phyloP scores from a whole-genome alignment of 2,113 vertebrate genomes.

The Elgaria multicarinata region DNA sequence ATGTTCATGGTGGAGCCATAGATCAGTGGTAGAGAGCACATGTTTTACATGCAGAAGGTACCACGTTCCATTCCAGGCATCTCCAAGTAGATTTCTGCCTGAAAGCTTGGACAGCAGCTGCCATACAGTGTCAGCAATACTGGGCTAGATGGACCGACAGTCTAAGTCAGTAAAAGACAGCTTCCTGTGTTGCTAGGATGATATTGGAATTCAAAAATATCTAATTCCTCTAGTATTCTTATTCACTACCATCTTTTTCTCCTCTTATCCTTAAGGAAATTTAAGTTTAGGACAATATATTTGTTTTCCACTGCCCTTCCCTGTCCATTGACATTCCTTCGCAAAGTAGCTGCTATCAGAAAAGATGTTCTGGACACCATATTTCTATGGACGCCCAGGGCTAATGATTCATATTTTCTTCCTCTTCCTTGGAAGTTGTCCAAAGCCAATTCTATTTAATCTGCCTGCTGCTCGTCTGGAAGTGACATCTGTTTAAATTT shows the following conservation, averaged over 20 bases:
- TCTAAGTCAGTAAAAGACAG: no score
- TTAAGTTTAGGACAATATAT: constrained; percentile 2
- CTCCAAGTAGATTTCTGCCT: no score
- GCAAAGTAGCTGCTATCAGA: constrained; percentile 44
- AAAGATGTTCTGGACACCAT: constrained; percentile 57
- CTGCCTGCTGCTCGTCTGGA: constrained; percentile 78
- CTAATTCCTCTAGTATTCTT: background rate
- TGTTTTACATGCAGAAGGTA: no score
- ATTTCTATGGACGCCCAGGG: constrained; percentile 48
- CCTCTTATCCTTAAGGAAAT: background rate
- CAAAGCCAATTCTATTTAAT: constrained; percentile 79
- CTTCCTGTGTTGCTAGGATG: no score
- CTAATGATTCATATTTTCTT: constrained; percentile 61
- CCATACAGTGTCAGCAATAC: no score
- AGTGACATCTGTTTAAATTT: constrained; percentile 85
- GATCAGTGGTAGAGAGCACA: no score
- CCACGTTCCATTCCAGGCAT: no score
- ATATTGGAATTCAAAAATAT: no score
- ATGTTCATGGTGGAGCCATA: no score
- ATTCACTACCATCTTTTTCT: background rate
- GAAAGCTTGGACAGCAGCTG: no score
- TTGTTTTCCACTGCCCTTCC: constrained; percentile 44
- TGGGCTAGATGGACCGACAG: no score
- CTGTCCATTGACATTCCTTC: background rate
- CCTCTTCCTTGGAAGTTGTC: constrained; percentile 72